Percentiles rank a stretch among this genome's conserved stretches.
phyloP scores from a whole-genome alignment of 2,888 invertebrate genomes.

The Xanthorhoe spadicearia region DNA sequence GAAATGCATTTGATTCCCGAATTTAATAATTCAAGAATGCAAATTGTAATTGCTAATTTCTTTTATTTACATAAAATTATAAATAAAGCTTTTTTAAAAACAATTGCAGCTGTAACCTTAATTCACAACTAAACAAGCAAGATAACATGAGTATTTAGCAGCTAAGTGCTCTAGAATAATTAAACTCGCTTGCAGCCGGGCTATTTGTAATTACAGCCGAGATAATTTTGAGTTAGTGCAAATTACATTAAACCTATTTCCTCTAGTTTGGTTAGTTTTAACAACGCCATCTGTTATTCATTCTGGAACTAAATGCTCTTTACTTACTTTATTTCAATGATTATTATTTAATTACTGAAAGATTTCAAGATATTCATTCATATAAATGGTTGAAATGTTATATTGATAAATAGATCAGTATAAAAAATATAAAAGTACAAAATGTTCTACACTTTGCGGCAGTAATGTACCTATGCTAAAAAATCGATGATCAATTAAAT shows the following conservation, averaged over 20 bases:
- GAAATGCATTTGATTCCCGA: too few species aligned
- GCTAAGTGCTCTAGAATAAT: conserved; percentile 16
- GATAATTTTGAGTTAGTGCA: conserved; percentile 16
- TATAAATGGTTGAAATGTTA: too few species aligned
- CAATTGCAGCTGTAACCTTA: neutral
- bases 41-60: too few species aligned
- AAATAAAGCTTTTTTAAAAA: neutral
- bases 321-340: neutral
- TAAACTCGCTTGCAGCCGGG: conserved; percentile 4
- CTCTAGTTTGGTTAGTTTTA: conserved; percentile 4
- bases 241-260: conserved; percentile 7
- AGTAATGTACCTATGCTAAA: too few species aligned
- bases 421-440: too few species aligned
- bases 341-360: too few species aligned
- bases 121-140: neutral
- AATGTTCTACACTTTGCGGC: too few species aligned
- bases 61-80: too few species aligned
- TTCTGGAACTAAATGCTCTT: neutral
- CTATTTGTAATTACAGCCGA: conserved; percentile 8
- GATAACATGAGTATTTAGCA: conserved; percentile 3
- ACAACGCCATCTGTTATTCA: conserved; percentile 2
- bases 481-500: too few species aligned
- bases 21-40: too few species aligned
- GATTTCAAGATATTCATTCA: too few species aligned
- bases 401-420: too few species aligned